These are phyloP conservation scores for Lateolabrax maculatus DNA, from an alignment of 2,797 vertebrate species.

Conservation along the genomic window DNA sequence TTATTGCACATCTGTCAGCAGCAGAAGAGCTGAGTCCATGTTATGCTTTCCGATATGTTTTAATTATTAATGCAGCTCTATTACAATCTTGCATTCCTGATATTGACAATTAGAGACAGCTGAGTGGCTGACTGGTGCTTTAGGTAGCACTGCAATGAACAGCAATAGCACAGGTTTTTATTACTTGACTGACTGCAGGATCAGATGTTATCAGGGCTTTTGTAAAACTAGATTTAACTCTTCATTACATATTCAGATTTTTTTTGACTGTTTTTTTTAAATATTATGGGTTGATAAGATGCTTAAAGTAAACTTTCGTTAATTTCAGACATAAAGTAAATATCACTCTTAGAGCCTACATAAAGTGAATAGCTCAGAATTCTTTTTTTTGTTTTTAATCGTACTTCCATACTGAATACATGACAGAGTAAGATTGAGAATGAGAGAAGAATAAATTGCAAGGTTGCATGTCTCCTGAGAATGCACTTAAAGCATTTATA, in stretches of 20 bases:
- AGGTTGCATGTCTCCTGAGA: background rate
- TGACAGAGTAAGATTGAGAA: background rate
- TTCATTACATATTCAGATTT: background rate
- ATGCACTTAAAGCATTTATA: conserved; percentile 20
- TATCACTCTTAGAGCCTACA: background rate
- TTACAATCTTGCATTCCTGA: conserved; percentile 39
- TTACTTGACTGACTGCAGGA: conserved; percentile 25
- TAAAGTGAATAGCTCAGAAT: background rate
- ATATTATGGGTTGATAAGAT: background rate
- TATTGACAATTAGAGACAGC: conserved; percentile 34
- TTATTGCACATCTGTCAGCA: conserved; percentile 59
- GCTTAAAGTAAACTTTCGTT: no score
- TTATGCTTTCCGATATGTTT: conserved; percentile 49
- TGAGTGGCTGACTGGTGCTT: conserved; percentile 35
- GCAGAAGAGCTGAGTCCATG: conserved; percentile 41
- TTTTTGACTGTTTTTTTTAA: background rate
- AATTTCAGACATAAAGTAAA: conserved; percentile 1
- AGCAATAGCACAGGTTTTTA: conserved; percentile 30
- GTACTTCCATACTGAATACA: background rate
- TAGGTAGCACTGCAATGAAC: conserved; percentile 15
- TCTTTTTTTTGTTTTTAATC: background rate
- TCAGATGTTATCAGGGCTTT: conserved; percentile 24
- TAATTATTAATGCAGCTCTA: conserved; percentile 56
- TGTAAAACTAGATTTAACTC: background rate
- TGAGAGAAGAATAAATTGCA: background rate